Evolutionary conservation across 2,113 vertebrate species (phyloP).

Genomic region (Pardalotus punctatus): DNA sequence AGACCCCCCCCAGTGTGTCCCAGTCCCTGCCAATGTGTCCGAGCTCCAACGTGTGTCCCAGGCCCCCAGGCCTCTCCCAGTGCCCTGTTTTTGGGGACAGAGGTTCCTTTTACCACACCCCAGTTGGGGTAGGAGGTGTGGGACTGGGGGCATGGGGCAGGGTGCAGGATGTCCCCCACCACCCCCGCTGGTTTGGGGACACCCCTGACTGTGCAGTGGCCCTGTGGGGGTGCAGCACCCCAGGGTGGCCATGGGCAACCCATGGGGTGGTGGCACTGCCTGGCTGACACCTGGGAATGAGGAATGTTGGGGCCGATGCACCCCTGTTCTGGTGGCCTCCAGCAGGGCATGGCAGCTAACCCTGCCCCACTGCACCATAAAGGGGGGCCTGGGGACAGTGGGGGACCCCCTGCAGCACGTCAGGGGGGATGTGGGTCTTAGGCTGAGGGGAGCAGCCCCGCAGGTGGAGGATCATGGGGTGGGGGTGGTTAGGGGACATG

Average conservation of each 20-base stretch:
- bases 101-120: not conserved
- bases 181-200: not conserved
- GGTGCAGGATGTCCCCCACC: not conserved
- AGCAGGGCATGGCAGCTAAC: not conserved
- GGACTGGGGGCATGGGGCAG: not conserved
- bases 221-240: not conserved
- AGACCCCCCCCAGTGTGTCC: not conserved
- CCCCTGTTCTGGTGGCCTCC: not conserved
- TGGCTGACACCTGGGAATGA: not conserved
- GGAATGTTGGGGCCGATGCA: not conserved
- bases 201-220: not conserved
- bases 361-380: not conserved
- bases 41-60: not conserved
- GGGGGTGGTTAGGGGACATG: not conserved
- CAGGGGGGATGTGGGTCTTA: not conserved
- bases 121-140: not conserved
- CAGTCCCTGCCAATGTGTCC: not conserved
- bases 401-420: too few species aligned
- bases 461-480: not conserved
- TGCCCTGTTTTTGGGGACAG: not conserved
- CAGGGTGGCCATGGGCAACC: not conserved
- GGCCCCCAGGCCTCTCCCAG: not conserved
- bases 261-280: not conserved
- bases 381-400: not conserved
- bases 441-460: not conserved